Evolutionary conservation across 2,113 vertebrate species (phyloP), one percentile per base, ranked within the genome.

Genomic region (Entomyzon cyanotis): DNA sequence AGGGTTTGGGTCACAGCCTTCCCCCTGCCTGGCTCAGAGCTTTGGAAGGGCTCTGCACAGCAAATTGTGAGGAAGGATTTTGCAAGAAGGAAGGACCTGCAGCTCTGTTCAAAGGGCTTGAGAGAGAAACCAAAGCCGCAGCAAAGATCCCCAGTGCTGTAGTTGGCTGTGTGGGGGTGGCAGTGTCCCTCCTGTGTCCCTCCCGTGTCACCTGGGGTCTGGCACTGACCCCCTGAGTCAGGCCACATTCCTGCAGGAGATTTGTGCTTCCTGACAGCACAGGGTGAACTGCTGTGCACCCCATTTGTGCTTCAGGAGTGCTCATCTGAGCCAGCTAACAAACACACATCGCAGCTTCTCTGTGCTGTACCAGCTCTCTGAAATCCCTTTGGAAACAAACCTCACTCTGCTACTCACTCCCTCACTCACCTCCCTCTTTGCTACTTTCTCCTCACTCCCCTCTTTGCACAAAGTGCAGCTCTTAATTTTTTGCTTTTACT

Each of bases 101-200:
- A 68, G 79, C 37, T 64, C 27, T 76, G 3, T 1, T 18, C 46
- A 2, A 15, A 44, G 33, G 4, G 5, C 52, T 25, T 41, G 14
- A 46, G 63, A 41, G 46, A 37, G 30, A 53, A 82, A 13, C 60
- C 30, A 60, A 23, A 79, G 44, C 30, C 62, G 24, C 21, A 41
- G 55, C 55, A 10, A 9, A 50, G 35, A 12, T 2, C 2, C 46
- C 30, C 9, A 25, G 3, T 3, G 5, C 44, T 0, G 2, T 3
- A 11, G 15, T 33, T 33, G 33, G 2, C 2, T 15, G 33, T 12
- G 18, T 5, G 12, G 2, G 22, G 28, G 35, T 8, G 10, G 30
- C 15, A 0, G 1, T 59, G 44, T 15, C 53, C 42, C 62, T 39
- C n/a, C 37, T 2, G 42, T 15, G 56, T 25, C 42, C 42, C 62